phyloP scores from a whole-genome alignment of 2,113 vertebrate genomes.

The Leucoraja erinaceus region DNA sequence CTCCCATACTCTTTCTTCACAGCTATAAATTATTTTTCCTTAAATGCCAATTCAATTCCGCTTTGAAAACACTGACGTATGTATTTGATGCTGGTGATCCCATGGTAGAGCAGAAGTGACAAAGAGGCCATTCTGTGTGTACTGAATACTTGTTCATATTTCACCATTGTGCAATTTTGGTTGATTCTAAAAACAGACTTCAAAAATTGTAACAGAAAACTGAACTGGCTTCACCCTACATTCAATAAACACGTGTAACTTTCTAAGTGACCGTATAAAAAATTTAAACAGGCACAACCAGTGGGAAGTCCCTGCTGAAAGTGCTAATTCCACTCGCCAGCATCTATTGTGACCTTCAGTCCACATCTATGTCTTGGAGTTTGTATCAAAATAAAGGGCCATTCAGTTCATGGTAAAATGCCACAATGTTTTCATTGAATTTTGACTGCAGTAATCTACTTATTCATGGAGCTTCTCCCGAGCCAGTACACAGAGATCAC shows the following conservation, averaged over 20 bases:
- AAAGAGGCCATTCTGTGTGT: neutral
- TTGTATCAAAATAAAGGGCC: constrained; percentile 3
- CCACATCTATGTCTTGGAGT: neutral
- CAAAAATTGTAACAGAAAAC: neutral
- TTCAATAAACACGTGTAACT: neutral
- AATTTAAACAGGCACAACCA: neutral
- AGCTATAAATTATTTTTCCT: no score
- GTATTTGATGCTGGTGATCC: neutral
- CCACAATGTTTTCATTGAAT: constrained; percentile 35
- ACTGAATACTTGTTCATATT: neutral
- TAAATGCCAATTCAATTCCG: no score
- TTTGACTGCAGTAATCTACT: constrained; percentile 24
- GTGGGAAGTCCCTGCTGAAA: neutral
- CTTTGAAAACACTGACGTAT: no score
- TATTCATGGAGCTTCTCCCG: constrained; percentile 9
- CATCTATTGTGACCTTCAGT: neutral
- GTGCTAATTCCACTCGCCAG: neutral
- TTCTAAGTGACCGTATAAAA: neutral
- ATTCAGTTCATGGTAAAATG: neutral
- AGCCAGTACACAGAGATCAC: neutral
- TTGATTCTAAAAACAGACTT: neutral
- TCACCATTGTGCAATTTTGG: neutral
- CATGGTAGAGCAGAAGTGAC: neutral
- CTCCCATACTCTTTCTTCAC: no score
- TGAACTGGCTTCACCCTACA: neutral